A percentile compares a stretch with the other conserved stretches of the same genome.
Evolutionary conservation across 2,888 invertebrate genomes (phyloP).

Genomic region (Acanthosoma haemorrhoidale): DNA sequence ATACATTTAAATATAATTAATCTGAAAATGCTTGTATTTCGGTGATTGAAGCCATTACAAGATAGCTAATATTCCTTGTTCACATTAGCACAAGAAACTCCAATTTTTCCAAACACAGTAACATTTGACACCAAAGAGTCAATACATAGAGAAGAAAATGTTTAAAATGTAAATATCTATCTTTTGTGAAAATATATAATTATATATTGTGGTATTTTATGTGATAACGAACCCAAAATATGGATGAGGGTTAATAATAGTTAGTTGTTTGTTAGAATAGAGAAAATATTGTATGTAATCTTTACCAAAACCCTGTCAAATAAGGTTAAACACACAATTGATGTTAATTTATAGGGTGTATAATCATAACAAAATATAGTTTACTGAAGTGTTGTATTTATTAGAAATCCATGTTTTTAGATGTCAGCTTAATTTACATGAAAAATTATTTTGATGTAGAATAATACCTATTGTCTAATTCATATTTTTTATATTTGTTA

Average conservation of each 20-base stretch:
- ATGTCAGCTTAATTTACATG: background rate
- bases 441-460: background rate
- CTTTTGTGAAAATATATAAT: conserved; percentile 17
- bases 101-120: conserved; percentile 25
- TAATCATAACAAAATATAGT: background rate
- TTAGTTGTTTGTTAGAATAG: background rate
- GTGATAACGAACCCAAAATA: conserved; percentile 20
- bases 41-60: background rate
- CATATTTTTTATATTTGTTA: conserved; percentile 16
- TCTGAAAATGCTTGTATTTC: too few relatives aligned
- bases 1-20: too few relatives aligned
- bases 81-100: conserved; percentile 17
- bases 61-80: background rate
- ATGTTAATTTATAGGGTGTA: too few relatives aligned
- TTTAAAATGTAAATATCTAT: conserved; percentile 23
- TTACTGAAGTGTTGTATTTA: background rate
- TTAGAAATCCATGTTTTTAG: background rate
- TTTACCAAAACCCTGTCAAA: too few relatives aligned
- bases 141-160: conserved; percentile 20
- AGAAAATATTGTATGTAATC: too few relatives aligned
- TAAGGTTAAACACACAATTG: too few relatives aligned
- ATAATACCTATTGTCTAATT: background rate
- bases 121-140: conserved; percentile 28
- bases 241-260: conserved; percentile 1
- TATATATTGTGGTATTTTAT: conserved; percentile 28